These are phyloP conservation scores for Hucho hucho DNA, from an alignment of 2,113 vertebrate species.

Conservation along the genomic window DNA sequence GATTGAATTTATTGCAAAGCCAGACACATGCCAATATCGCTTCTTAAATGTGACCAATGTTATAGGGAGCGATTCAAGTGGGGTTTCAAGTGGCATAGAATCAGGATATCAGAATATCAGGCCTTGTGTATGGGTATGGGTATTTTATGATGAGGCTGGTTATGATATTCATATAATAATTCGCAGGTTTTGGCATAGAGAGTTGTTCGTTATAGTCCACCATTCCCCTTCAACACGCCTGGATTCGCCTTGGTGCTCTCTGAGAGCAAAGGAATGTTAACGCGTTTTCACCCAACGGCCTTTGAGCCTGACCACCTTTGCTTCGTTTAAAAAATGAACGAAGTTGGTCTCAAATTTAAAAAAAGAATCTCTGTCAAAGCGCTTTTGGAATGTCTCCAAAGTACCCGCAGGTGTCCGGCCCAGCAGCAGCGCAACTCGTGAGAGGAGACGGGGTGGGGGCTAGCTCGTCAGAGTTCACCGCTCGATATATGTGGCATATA, in stretches of 20 bases:
- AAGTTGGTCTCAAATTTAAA: constrained; percentile 54
- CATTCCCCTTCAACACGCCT: constrained; percentile 57
- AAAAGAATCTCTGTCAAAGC: constrained; percentile 13
- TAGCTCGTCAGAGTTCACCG: neutral
- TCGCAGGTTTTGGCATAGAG: neutral
- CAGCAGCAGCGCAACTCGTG: constrained; percentile 6
- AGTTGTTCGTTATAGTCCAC: constrained; percentile 27
- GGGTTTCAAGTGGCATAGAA: neutral
- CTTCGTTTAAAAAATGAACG: constrained; percentile 37
- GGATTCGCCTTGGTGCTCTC: constrained; percentile 57
- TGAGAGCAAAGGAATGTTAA: constrained; percentile 75
- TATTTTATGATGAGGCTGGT: neutral
- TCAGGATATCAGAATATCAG: neutral
- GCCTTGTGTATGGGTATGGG: neutral
- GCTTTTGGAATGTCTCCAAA: constrained; percentile 46
- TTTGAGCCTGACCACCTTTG: constrained; percentile 68
- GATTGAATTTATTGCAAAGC: neutral
- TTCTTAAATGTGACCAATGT: neutral
- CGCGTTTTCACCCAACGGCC: constrained; percentile 60
- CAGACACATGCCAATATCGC: neutral
- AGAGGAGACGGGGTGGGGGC: constrained; percentile 3
- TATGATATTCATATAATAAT: neutral
- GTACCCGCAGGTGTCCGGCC: constrained; percentile 67
- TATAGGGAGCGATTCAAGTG: neutral
- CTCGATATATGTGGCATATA: neutral